Conservation (phyloP, 2,113 vertebrate genomes). For the Ivindomyrus marchei region DNA sequence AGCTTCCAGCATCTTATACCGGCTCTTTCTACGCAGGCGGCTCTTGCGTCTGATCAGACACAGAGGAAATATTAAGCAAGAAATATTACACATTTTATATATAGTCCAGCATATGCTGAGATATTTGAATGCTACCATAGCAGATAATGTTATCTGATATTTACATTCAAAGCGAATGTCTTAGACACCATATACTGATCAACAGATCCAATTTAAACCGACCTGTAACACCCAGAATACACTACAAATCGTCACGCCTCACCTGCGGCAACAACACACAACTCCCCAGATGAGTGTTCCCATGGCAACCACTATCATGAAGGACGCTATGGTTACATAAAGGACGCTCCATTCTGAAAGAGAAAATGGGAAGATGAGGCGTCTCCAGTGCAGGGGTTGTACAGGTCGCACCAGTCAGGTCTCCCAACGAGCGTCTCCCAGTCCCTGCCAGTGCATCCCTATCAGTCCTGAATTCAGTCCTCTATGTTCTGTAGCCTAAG, state of each 20-base stretch:
- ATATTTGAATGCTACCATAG: background rate
- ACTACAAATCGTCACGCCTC: constrained; percentile 19
- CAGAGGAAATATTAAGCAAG: background rate
- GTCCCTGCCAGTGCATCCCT: background rate
- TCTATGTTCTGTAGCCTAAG: background rate
- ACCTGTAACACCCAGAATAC: background rate
- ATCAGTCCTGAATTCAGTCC: background rate
- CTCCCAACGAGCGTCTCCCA: background rate
- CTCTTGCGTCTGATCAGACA: constrained; percentile 68
- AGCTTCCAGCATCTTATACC: constrained; percentile 89
- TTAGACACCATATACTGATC: background rate
- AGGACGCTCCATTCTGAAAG: constrained; percentile 94
- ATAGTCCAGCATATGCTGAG: background rate
- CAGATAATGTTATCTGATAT: background rate
- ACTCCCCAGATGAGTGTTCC: constrained; percentile 80
- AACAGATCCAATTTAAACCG: background rate
- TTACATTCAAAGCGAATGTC: background rate
- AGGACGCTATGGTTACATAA: constrained; percentile 89
- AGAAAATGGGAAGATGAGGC: constrained; percentile 21
- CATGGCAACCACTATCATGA: constrained; percentile 82
- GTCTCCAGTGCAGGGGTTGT: background rate
- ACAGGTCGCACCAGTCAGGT: background rate
- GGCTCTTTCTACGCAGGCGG: constrained; percentile 86
- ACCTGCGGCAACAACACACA: constrained; percentile 91
- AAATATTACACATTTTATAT: background rate